Evolutionary conservation across 2,888 invertebrate genomes (phyloP), one percentile per base, ranked within the genome.

Genomic region (Harpalus rufipes): DNA sequence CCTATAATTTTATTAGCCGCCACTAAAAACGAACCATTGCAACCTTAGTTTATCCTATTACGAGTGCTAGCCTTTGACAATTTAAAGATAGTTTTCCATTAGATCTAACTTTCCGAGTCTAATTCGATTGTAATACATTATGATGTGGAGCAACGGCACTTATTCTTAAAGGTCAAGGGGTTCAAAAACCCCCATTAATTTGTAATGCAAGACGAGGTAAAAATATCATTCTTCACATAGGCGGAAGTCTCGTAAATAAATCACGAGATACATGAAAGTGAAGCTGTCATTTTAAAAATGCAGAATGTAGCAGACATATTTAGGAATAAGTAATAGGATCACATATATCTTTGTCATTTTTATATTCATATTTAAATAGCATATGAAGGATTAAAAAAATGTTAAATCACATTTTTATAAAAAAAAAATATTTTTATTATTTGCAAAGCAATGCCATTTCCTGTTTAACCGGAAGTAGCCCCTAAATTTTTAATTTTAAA

Each of bases 81-180:
- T 68, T 68, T 32, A 39, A 68, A 32, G 39, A 39, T 68, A 68
- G 4, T 68, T 63, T 63, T 68, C 68, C 68, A 68, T 68, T 68
- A 68, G 68, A 32, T 68, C 39, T 68, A 68, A 68, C 65, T 68
- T 68, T 39, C 39, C 7, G 14, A 63, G 25, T 63, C 21, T 68
- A 68, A 68, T 32, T 68, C n/a, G 10, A 14, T 68, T 68, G 12
- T 68, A 68, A 25, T 65, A 32, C 68, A 68, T 68, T 68, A 68
- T 14, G 14, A 39, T 39, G 68, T 14, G n/a, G 32, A 39, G 68
- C 14, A 32, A 32, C 25, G 1, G 68, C 68, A 10, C 21, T 63
- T 63, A 4, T 51, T 51, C 44, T 51, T 10, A 68, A 68, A 68
- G 68, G 68, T 68, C 39, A 39, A 68, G 39, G 39, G 39, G 68